Evolutionary conservation across 2,888 invertebrate genomes (phyloP).

Genomic region (Chesias legatella): DNA sequence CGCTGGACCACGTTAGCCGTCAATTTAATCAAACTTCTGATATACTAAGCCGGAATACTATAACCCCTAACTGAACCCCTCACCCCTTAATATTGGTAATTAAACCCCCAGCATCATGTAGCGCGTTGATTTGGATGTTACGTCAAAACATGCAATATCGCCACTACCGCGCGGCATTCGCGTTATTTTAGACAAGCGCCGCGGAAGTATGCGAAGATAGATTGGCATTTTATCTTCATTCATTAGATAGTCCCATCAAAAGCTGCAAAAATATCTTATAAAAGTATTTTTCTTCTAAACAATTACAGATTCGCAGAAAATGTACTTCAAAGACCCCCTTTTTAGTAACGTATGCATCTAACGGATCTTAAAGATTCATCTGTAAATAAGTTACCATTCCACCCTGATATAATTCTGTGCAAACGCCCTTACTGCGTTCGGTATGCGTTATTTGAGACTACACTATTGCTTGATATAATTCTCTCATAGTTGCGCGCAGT

Average conservation of each 20-base stretch:
- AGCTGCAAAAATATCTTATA: no score
- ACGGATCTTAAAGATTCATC: no score
- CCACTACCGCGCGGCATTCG: conserved; percentile 29
- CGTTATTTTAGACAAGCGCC: conserved; percentile 40
- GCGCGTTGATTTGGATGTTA: conserved; percentile 29
- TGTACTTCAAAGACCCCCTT: no score
- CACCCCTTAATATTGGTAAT: conserved; percentile 14
- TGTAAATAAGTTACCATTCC: background rate
- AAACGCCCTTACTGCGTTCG: conserved; percentile 22
- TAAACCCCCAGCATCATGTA: conserved; percentile 11
- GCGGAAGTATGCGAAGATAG: conserved; percentile 1
- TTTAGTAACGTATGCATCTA: no score
- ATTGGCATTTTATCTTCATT: background rate
- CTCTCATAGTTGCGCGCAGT: conserved; percentile 52
- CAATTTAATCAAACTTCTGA: no score
- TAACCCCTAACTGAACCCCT: no score
- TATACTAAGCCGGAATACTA: no score
- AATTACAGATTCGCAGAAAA: no score
- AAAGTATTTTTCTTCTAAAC: no score
- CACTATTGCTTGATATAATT: conserved; percentile 42
- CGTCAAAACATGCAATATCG: conserved; percentile 52
- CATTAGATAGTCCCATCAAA: background rate
- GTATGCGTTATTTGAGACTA: conserved; percentile 45
- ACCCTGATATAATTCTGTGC: background rate
- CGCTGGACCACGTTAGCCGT: no score